Conservation (phyloP, 2,888 invertebrate genomes). For the Agriopis marginaria region DNA sequence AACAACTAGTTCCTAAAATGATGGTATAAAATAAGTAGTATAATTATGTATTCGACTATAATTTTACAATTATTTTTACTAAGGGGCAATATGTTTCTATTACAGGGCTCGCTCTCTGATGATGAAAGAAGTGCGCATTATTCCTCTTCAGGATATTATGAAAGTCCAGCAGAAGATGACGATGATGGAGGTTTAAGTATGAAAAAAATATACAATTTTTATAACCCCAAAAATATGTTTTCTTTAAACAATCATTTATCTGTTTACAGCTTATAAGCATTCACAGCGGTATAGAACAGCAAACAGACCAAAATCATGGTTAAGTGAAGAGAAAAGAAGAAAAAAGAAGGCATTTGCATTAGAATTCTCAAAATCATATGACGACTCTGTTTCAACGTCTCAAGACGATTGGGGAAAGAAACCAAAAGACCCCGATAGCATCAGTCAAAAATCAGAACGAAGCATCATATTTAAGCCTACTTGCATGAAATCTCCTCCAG, state of each 20-base stretch:
- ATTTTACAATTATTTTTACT: neutral
- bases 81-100: constrained; percentile 27
- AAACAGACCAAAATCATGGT: constrained; percentile 83
- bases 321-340: constrained; percentile 90
- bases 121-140: constrained; percentile 90
- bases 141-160: constrained; percentile 91
- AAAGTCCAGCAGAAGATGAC: constrained; percentile 90
- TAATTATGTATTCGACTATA: no score
- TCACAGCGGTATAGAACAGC: constrained; percentile 81
- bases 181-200: constrained; percentile 84
- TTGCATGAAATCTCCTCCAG: constrained; percentile 70
- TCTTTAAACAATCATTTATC: neutral
- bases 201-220: constrained; percentile 33
- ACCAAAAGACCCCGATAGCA: constrained; percentile 65
- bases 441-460: constrained; percentile 67
- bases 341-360: constrained; percentile 92
- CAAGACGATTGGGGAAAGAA: constrained; percentile 81
- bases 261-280: constrained; percentile 78
- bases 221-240: neutral
- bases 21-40: constrained; percentile 60
- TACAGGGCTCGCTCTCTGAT: constrained; percentile 87
- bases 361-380: constrained; percentile 89
- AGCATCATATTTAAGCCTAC: constrained; percentile 64
- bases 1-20: constrained; percentile 68
- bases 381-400: constrained; percentile 83